Conservation (phyloP, 2,113 vertebrate species). For the Marmota monax region DNA sequence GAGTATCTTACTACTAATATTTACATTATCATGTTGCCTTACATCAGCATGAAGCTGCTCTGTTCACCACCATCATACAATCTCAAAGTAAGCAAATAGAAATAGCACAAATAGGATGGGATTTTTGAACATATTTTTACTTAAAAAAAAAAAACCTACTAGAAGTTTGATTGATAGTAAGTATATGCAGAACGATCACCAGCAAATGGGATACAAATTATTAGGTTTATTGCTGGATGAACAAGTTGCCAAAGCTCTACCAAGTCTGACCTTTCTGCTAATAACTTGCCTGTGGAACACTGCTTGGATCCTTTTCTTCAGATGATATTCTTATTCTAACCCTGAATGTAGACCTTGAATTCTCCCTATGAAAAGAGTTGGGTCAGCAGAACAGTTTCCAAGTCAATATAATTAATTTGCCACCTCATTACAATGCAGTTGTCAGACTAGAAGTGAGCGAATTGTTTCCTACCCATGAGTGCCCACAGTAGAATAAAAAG, state of each 20-base stretch:
- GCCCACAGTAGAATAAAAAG: background rate
- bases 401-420: background rate
- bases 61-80: background rate
- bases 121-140: conserved; percentile 18
- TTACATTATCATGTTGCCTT: background rate
- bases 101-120: background rate
- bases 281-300: background rate
- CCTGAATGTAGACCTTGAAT: conserved; percentile 10
- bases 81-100: conserved; percentile 28
- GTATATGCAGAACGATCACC: background rate
- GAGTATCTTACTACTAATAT: background rate
- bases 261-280: background rate
- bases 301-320: conserved; percentile 10
- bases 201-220: background rate
- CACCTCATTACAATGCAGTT: background rate
- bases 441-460: background rate
- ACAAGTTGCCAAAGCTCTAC: background rate
- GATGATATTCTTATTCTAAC: background rate
- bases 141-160: background rate
- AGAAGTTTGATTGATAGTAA: conserved; percentile 31
- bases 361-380: conserved; percentile 4
- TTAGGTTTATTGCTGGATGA: conserved; percentile 10
- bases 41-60: background rate
- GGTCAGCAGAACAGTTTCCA: background rate
- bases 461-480: background rate